A percentile compares a stretch with the other conserved stretches of the same genome.
Evolutionary conservation across 1,140 invertebrate genomes (phyloP).

Genomic region (Brachionus asplanchnoidis): DNA sequence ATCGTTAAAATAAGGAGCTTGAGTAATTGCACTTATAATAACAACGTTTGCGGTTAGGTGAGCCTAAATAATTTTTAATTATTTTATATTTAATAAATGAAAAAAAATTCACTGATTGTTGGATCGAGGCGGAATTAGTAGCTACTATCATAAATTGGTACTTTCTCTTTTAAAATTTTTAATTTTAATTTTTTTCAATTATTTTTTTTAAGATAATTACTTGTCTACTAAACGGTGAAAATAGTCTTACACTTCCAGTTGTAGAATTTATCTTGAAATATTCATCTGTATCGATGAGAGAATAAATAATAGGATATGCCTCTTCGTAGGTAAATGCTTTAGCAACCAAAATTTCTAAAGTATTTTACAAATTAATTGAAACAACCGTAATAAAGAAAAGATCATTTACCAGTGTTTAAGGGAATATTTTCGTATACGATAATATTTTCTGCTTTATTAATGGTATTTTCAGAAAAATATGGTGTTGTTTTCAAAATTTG

Average conservation of each 20-base stretch:
- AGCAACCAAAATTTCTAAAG: conserved; percentile 9
- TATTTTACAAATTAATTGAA: background rate
- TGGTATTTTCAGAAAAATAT: background rate
- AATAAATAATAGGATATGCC: background rate
- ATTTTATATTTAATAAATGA: background rate
- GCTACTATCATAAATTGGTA: conserved; percentile 27
- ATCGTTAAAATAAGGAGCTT: background rate
- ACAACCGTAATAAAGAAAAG: background rate
- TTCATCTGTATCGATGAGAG: background rate
- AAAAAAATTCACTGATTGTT: conserved; percentile 27
- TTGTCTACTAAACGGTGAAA: background rate
- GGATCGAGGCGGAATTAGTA: background rate
- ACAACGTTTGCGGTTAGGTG: background rate
- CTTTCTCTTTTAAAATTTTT: conserved; percentile 8
- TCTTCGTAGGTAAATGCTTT: background rate
- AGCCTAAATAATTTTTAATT: conserved; percentile 15
- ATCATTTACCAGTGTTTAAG: conserved; percentile 3
- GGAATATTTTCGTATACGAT: conserved; percentile 20
- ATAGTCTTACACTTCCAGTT: background rate
- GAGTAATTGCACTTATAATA: background rate
- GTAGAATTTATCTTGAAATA: conserved; percentile 10
- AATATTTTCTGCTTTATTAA: conserved; percentile 15
- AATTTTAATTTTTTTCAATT: background rate
- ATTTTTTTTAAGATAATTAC: background rate
- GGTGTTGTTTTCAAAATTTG: background rate